Percentiles rank a stretch among this genome's conserved stretches.
phyloP scores from a whole-genome alignment of 2,113 vertebrate genomes.

The Indri indri region DNA sequence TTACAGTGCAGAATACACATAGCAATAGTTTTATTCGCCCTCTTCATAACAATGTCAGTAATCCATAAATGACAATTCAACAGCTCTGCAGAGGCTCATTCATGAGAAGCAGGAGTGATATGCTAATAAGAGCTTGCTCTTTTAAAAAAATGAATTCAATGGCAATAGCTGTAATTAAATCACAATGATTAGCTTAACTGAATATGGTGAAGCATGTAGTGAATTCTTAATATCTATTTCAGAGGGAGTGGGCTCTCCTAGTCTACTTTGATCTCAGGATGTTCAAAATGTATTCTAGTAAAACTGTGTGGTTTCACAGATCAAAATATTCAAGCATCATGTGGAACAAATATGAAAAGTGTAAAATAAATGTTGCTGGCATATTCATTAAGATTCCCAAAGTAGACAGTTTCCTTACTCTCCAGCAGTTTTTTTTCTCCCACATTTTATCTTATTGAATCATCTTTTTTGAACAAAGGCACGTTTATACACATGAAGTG shows the following conservation, averaged over 20 bases:
- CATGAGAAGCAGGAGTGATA: not conserved
- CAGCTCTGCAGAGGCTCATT: not conserved
- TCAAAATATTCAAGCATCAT: not conserved
- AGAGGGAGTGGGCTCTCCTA: not conserved
- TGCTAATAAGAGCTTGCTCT: conserved; percentile 29
- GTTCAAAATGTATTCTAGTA: not conserved
- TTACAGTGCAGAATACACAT: conserved; percentile 33
- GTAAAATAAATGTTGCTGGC: not conserved
- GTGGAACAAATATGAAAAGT: not conserved
- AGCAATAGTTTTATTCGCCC: conserved; percentile 45
- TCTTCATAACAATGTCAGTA: conserved; percentile 46
- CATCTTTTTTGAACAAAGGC: not conserved
- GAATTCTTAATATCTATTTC: conserved; percentile 13
- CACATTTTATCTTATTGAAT: not conserved
- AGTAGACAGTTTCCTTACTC: not conserved
- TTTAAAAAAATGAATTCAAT: conserved; percentile 62
- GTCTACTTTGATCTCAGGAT: not conserved
- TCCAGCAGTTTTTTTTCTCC: not conserved
- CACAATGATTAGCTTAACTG: conserved; percentile 34
- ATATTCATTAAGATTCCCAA: not conserved
- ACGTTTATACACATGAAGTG: not conserved
- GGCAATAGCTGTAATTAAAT: conserved; percentile 18
- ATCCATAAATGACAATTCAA: conserved; percentile 24
- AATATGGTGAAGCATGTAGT: conserved; percentile 46
- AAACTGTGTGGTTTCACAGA: not conserved